Base-by-base conservation (phyloP, 64 coral and sea anemone genomes). In the Catalaphyllia jardinei region DNA sequence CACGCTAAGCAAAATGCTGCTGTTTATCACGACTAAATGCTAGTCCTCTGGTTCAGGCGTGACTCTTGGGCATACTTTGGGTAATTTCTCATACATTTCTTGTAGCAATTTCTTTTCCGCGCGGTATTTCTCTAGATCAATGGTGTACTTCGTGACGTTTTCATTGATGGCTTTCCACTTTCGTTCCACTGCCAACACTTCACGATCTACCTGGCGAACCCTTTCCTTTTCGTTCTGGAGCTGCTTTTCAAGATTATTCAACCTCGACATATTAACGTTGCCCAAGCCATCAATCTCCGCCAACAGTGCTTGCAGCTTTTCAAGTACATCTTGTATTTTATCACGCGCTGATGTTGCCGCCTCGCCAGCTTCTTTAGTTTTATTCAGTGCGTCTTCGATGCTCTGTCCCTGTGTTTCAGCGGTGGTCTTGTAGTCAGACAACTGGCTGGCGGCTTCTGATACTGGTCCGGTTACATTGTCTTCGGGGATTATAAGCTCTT, bases 241-340 rank as follows among this genome's bases (percentile, higher is more conserved):
- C 39, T 51, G n/a, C 8, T 79, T 20, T 31, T 92, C 74, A 19
- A 92, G 61, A 8, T 71, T 31, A 62, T 87, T 33, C 18, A 92
- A 20, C 46, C 76, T 67, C 31, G 52, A 71, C 38, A 4, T 71
- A 75, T 92, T 78, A 2, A 87, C 83, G 2, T 42, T 65, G 39
- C 50, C 90, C 18, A 92, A 29, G 10, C 15, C 52, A 10, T 92
- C 82, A n/a, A 92, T 87, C 75, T 86, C 90, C 54, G 87, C 79
- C 59, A 92, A 30, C 9, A 92, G 35, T 52, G 73, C 83, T 2
- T 42, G 30, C 8, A 92, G 49, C 72, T 79, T 92, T 15, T 72
- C 46, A 16, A 71, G 74, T 67, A 92, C 90, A 24, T 92, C 90
- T 50, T 87, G 28, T 42, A 92, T 92, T 75, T 92, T 92, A 10